A percentile compares a stretch with the other conserved stretches of the same genome.
These are phyloP conservation scores for Drosophila lacertosa DNA, from an alignment of 1,140 invertebrate species.

Conservation along the genomic window DNA sequence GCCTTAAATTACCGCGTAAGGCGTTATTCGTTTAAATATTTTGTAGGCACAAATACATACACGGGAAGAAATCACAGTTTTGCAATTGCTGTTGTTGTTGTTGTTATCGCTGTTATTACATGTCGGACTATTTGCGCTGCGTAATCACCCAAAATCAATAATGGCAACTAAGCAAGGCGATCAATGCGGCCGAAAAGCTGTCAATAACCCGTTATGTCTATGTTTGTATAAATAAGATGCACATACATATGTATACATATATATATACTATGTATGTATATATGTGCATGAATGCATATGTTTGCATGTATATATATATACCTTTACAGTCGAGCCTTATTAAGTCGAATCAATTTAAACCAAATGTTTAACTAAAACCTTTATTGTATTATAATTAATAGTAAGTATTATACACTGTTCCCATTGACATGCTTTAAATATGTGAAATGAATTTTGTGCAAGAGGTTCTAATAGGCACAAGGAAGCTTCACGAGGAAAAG, in stretches of 20 bases:
- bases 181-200: conserved; percentile 8
- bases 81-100: conserved; percentile 18
- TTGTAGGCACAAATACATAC: conserved; percentile 39
- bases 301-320: neutral
- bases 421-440: too few species aligned
- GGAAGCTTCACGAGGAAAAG: too few species aligned
- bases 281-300: too few species aligned
- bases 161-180: conserved; percentile 6
- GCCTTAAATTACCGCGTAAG: conserved; percentile 73
- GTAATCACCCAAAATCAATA: conserved; percentile 40
- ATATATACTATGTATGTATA: too few species aligned
- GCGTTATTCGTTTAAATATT: conserved; percentile 66
- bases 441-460: too few species aligned
- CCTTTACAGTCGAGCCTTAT: neutral
- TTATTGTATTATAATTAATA: too few species aligned
- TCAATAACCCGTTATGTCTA: conserved; percentile 31
- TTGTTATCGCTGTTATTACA: conserved; percentile 25
- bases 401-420: too few species aligned
- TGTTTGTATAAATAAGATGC: neutral
- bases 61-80: conserved; percentile 46
- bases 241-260: neutral
- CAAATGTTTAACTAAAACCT: too few species aligned
- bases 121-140: too few species aligned
- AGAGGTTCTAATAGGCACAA: too few species aligned
- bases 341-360: too few species aligned